Evolutionary conservation across 2,797 vertebrate species (phyloP).

Genomic region (Sebastes paucispinis): DNA sequence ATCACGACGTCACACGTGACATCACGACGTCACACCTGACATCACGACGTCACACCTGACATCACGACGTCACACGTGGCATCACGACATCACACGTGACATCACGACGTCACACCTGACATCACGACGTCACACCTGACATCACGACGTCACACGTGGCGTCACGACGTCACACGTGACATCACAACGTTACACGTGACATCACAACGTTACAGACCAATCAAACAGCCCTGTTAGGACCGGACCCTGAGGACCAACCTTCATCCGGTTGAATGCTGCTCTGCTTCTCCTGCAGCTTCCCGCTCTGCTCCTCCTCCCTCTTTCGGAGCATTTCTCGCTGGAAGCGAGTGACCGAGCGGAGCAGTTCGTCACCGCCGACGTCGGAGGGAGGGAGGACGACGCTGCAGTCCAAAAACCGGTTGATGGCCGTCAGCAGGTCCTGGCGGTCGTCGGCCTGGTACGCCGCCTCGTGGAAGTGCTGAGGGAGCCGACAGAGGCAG

Average conservation of each 20-base stretch:
- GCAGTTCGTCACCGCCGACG: conserved; percentile 87
- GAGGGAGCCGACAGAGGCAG: neutral
- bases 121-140: no score
- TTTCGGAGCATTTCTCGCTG: conserved; percentile 89
- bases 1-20: no score
- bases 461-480: conserved; percentile 90
- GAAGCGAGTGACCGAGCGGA: conserved; percentile 87
- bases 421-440: conserved; percentile 90
- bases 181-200: no score
- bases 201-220: no score
- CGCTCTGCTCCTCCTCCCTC: conserved; percentile 85
- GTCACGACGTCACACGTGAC: no score
- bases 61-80: no score
- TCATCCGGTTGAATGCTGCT: neutral
- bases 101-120: no score
- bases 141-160: no score
- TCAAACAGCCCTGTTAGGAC: no score
- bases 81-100: no score
- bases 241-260: neutral
- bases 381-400: conserved; percentile 90
- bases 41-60: no score
- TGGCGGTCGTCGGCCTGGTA: conserved; percentile 90
- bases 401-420: conserved; percentile 91
- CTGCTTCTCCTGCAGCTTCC: conserved; percentile 66
- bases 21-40: no score